phyloP scores from a whole-genome alignment of 2,113 vertebrate genomes.

The Chinchilla lanigera region DNA sequence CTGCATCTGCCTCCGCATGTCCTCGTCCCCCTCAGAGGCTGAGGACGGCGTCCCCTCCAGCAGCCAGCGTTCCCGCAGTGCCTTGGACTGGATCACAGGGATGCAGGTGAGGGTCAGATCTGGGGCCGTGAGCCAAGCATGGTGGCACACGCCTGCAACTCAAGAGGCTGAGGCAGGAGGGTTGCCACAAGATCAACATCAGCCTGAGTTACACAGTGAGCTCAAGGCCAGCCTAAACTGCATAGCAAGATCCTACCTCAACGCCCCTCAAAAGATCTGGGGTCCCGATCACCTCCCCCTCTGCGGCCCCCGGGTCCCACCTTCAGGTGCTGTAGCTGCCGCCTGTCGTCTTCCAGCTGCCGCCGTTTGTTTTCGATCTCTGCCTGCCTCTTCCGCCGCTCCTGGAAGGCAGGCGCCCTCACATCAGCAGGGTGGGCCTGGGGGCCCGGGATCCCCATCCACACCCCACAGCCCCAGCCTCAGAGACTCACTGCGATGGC shows the following conservation, averaged over 20 bases:
- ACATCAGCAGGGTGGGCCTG: rapidly evolving
- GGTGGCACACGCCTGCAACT: neutral
- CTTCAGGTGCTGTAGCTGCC: constrained; percentile 96
- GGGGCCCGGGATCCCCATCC: neutral
- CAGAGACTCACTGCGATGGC: constrained; percentile 87
- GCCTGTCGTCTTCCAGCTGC: constrained; percentile 93
- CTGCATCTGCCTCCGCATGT: constrained; percentile 90
- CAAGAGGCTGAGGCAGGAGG: neutral
- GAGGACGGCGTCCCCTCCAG: constrained; percentile 93
- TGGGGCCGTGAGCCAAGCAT: neutral
- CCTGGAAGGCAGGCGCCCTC: constrained; percentile 81
- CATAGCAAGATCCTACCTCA: neutral
- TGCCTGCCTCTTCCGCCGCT: constrained; percentile 92
- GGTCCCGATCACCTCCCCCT: too few relatives aligned
- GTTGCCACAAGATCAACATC: neutral
- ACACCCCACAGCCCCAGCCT: too few relatives aligned
- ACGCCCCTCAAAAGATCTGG: neutral
- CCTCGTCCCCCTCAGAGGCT: constrained; percentile 90
- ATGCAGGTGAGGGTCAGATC: neutral
- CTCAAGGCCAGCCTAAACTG: neutral
- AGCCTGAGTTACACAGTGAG: neutral
- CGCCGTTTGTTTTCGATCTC: constrained; percentile 93
- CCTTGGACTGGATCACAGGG: constrained; percentile 89
- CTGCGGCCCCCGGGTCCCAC: constrained; percentile 76
- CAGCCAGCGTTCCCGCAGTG: constrained; percentile 95